Evolutionary conservation across 2,113 vertebrate species (phyloP), one percentile per base, ranked within the genome.

Genomic region (Charina bottae): DNA sequence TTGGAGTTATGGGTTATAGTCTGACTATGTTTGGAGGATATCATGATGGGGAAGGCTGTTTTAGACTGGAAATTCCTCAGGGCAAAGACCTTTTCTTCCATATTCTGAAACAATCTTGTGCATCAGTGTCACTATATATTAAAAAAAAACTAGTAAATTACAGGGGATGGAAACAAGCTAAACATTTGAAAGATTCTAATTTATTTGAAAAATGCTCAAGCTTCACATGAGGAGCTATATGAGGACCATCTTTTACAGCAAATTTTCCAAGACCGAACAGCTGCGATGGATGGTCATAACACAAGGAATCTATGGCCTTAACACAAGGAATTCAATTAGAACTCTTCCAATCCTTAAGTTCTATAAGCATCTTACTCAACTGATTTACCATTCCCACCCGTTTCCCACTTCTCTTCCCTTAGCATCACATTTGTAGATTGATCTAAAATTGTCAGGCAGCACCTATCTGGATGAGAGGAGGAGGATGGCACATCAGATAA

Each of bases 401-500:
- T 84, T 92, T 88, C 28, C 68, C 91, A 59, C 23, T 59, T 37
- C 8, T 58, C n/a, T 58, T 37, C 33, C 21, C 58, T 62, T n/a
- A 62, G 13, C n/a, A 55, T 17, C 2, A 86, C 11, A 53, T 13
- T 42, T 68, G 46, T 49, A 92, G 56, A 88, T 64, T 28, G 56
- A 64, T 24, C 87, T 83, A 62, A 62, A 55, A 58, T 54, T 37
- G 46, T 10, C 13, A 60, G 21, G 28, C 28, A 83, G 21, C 86
- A 60, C 91, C 87, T 85, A 87, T 91, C 60, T 91, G 90, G 62
- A 53, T 37, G 13, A 46, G 46, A 28, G 21, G 53, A 72, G 84
- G 37, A 62, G 42, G 60, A 15, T 2, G 11, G 19, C 33, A 64
- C 53, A 28, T 78, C 60, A 46, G 24, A 49, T 64, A 89, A 28